Conservation (phyloP, 2,888 invertebrate species). For the Caenorhabditis sp. region DNA sequence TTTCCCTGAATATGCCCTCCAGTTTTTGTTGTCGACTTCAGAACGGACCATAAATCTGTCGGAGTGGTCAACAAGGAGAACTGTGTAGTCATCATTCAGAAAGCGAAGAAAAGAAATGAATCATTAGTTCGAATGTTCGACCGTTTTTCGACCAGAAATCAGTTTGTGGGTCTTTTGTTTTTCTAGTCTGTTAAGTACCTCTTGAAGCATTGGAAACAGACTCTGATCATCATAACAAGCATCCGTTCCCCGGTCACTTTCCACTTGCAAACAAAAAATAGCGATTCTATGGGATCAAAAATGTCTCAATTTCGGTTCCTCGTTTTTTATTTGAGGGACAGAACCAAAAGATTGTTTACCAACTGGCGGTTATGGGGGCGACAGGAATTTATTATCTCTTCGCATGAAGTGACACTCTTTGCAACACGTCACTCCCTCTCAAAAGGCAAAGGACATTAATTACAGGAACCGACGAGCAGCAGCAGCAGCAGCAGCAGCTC, state of each 20-base stretch:
- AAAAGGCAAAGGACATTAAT: not conserved
- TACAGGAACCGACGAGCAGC: slow-evolving; percentile 55
- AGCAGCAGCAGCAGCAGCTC: slow-evolving; percentile 47
- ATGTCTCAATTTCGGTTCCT: slow-evolving; percentile 24
- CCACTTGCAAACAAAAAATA: slow-evolving; percentile 19
- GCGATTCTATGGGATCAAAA: slow-evolving; percentile 1
- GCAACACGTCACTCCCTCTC: slow-evolving; percentile 27
- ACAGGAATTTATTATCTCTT: slow-evolving; percentile 20
- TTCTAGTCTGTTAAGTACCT: slow-evolving; percentile 3
- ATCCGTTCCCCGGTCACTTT: not conserved
- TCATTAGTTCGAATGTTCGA: no score
- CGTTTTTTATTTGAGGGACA: slow-evolving; percentile 25
- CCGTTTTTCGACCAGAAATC: slow-evolving; percentile 17
- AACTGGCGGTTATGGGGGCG: slow-evolving; percentile 2
- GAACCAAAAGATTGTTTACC: slow-evolving; percentile 38
- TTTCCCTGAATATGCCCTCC: no score
- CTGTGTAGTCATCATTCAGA: no score
- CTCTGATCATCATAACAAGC: slow-evolving; percentile 6
- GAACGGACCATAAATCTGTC: not conserved
- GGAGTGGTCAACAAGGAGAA: not conserved
- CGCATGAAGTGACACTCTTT: slow-evolving; percentile 26
- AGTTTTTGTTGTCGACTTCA: no score
- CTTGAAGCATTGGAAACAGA: slow-evolving; percentile 29
- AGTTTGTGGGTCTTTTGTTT: not conserved
- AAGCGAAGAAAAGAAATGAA: no score